These are phyloP conservation scores for Myotis planiceps DNA, from an alignment of 2,797 vertebrate species.

Conservation along the genomic window DNA sequence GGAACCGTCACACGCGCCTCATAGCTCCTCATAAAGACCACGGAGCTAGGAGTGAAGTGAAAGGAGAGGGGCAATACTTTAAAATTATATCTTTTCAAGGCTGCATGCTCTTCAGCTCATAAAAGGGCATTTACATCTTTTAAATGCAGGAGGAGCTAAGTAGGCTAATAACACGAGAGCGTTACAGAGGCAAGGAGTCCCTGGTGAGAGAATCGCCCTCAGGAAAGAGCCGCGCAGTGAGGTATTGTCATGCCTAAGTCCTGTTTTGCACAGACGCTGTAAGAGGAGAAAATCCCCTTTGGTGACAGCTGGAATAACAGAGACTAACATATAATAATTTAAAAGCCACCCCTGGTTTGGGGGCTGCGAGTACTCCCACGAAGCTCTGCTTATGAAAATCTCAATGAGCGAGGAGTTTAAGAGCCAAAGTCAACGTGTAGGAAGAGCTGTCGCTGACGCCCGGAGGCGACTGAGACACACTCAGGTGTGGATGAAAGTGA, in stretches of 20 bases:
- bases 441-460: neutral
- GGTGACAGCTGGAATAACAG: constrained; percentile 10
- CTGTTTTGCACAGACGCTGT: neutral
- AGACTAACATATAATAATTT: neutral
- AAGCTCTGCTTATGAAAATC: neutral
- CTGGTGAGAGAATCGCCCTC: neutral
- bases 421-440: neutral
- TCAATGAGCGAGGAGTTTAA: neutral
- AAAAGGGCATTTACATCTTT: neutral
- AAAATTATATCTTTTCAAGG: neutral
- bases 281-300: neutral
- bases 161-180: neutral
- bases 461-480: neutral
- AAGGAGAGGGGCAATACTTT: neutral
- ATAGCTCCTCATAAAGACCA: neutral
- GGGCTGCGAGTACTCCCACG: neutral
- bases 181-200: neutral
- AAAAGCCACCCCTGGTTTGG: neutral
- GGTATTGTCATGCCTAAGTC: neutral
- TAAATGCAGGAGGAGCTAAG: neutral
- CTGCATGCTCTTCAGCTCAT: neutral
- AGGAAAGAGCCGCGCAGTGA: neutral
- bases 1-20: neutral
- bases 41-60: neutral
- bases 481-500: neutral